Base-by-base conservation (phyloP, 53 echinoderm and acorn worm genomes). In the Astropecten irregularis region DNA sequence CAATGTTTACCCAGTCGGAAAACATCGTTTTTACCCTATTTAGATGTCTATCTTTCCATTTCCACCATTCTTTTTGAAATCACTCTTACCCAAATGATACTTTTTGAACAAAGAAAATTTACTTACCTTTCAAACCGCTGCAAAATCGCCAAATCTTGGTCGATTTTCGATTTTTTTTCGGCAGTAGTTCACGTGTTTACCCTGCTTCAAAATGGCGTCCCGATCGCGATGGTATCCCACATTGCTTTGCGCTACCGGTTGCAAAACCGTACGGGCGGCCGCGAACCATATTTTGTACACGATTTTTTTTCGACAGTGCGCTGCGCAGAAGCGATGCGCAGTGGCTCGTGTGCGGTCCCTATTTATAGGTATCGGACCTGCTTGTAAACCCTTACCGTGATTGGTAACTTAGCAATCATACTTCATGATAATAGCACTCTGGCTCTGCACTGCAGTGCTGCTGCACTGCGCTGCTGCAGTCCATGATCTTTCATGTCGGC, bases 31-130 rank as follows among this genome's bases (percentile, higher is more conserved):
- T n/a, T n/a, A n/a, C n/a, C n/a, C n/a, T n/a, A n/a, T n/a, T n/a
- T n/a, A n/a, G 39, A 42, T 38, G 25, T 44, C 36, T 40, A 77
- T 77, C 77, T 77, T 77, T 77, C 77, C 77, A 77, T 77, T 77
- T 77, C 77, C 49, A 42, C 22, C 77, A 59, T 57, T 61, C 59
- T 77, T 35, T 77, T 58, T 36, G 49, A 42, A 34, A 59, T 61
- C 60, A 38, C 77, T 22, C 58, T 61, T 60, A 35, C 77, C 59
- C 61, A 16, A 77, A 77, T 59, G 31, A 37, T 77, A 31, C n/a
- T 39, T 77, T 77, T 58, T 39, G 14, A n/a, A n/a, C n/a, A n/a
- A n/a, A n/a, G n/a, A n/a, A n/a, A 77, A 77, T 40, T 31, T 77
- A 77, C 77, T 77, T 27, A 77, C 77, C 77, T 36, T 40, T 38